Conservation (phyloP, 1,140 invertebrate species). For the Pogonomyrmex californicus region DNA sequence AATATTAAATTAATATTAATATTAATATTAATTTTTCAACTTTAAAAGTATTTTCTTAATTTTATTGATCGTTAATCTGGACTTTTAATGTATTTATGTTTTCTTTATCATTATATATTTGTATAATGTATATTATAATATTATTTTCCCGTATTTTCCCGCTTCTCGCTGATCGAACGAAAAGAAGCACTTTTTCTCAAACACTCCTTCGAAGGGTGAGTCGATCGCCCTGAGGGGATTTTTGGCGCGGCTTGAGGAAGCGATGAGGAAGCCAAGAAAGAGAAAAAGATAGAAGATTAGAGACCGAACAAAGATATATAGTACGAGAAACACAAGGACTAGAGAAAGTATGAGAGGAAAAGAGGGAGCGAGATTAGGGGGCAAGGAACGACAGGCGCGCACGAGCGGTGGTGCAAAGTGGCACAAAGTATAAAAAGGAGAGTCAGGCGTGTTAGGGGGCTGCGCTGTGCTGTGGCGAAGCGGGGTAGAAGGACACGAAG, state of each 20-base stretch:
- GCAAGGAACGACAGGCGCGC: slow-evolving; percentile 42
- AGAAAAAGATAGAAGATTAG: background rate
- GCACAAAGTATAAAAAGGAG: slow-evolving; percentile 67
- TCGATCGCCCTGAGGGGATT: slow-evolving; percentile 15
- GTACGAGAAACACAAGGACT: slow-evolving; percentile 39
- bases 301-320: slow-evolving; percentile 4
- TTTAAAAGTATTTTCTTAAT: background rate
- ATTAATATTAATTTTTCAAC: background rate
- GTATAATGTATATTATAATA: too few species aligned
- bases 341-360: slow-evolving; percentile 28
- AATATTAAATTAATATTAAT: background rate
- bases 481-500: slow-evolving; percentile 62
- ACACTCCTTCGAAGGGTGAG: slow-evolving; percentile 6
- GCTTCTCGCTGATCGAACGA: slow-evolving; percentile 43
- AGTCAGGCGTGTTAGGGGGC: slow-evolving; percentile 45
- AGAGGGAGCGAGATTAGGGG: slow-evolving; percentile 1
- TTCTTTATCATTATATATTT: slow-evolving; percentile 22
- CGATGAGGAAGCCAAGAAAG: slow-evolving; percentile 15
- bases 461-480: slow-evolving; percentile 32
- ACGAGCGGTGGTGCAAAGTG: slow-evolving; percentile 66
- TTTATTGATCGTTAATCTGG: background rate
- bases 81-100: background rate
- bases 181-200: slow-evolving; percentile 34
- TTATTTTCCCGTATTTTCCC: background rate
- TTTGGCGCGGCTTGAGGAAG: slow-evolving; percentile 45